Evolutionary conservation across 2,888 invertebrate species (phyloP).

Genomic region (Galeopsomyia nigrocyanea): DNA sequence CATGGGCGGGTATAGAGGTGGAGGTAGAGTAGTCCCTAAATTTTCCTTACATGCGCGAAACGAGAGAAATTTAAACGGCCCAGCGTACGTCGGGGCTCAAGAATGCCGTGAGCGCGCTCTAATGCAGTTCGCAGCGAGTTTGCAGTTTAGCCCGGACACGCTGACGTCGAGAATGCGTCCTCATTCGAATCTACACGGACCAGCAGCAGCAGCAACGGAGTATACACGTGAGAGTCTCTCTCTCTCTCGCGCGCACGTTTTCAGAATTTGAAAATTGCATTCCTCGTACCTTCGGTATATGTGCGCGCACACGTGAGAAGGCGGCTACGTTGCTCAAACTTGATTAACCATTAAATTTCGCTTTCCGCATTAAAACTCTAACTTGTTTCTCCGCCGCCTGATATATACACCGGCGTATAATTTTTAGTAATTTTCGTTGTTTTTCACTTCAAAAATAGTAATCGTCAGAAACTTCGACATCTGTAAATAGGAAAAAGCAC

Average conservation of each 20-base stretch:
- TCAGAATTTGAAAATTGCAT: conserved; percentile 65
- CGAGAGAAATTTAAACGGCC: conserved; percentile 46
- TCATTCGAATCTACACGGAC: conserved; percentile 62
- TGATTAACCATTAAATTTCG: conserved; percentile 43
- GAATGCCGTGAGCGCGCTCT: conserved; percentile 53
- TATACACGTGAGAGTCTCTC: conserved; percentile 48
- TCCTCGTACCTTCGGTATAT: conserved; percentile 50
- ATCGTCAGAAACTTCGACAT: too few species aligned
- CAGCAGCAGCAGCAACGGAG: conserved; percentile 41
- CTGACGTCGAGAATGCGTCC: conserved; percentile 60
- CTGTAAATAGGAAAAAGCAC: too few species aligned
- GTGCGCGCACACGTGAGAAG: background rate
- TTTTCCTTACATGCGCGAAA: conserved; percentile 41
- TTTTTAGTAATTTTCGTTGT: too few species aligned
- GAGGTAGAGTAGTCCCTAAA: conserved; percentile 17
- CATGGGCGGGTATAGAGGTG: background rate
- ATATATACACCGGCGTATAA: too few species aligned
- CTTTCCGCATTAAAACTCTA: too few species aligned
- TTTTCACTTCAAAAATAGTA: too few species aligned
- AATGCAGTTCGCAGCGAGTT: conserved; percentile 62
- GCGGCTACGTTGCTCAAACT: conserved; percentile 28
- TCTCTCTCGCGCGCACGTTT: conserved; percentile 47
- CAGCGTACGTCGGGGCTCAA: conserved; percentile 46
- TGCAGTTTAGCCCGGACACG: conserved; percentile 52
- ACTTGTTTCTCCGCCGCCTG: too few species aligned